A percentile compares a stretch with the other conserved stretches of the same genome.
These are phyloP conservation scores for Picus viridis DNA, from an alignment of 2,797 vertebrate species.

Conservation along the genomic window DNA sequence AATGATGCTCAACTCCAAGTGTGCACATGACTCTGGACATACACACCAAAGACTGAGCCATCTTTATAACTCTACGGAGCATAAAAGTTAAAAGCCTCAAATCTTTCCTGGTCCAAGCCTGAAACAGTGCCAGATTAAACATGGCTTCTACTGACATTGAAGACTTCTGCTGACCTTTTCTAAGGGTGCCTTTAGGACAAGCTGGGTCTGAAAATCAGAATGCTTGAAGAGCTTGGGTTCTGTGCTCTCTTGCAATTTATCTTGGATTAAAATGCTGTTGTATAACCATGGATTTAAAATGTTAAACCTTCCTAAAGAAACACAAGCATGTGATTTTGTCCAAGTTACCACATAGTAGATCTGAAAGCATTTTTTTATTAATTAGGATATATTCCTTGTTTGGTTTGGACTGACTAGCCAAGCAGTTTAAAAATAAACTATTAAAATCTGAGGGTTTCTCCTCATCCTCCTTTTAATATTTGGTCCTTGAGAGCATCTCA, in stretches of 20 bases:
- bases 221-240: background rate
- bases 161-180: background rate
- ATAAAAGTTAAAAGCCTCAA: background rate
- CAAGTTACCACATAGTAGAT: background rate
- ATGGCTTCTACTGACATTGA: background rate
- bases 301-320: constrained; percentile 2
- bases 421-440: background rate
- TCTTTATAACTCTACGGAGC: background rate
- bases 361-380: background rate
- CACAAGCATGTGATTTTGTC: background rate
- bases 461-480: background rate
- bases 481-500: background rate
- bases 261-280: constrained; percentile 22
- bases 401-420: background rate
- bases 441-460: background rate
- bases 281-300: constrained; percentile 33
- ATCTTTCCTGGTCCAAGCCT: background rate
- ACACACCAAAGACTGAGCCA: background rate
- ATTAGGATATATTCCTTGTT: background rate
- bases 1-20: background rate
- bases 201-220: background rate
- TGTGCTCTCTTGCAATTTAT: background rate
- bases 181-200: background rate
- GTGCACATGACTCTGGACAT: background rate
- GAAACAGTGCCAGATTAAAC: background rate